Percentiles rank a stretch among this genome's conserved stretches.
Conservation (phyloP, 2,888 invertebrate species). For the Eupithecia subumbrata region DNA sequence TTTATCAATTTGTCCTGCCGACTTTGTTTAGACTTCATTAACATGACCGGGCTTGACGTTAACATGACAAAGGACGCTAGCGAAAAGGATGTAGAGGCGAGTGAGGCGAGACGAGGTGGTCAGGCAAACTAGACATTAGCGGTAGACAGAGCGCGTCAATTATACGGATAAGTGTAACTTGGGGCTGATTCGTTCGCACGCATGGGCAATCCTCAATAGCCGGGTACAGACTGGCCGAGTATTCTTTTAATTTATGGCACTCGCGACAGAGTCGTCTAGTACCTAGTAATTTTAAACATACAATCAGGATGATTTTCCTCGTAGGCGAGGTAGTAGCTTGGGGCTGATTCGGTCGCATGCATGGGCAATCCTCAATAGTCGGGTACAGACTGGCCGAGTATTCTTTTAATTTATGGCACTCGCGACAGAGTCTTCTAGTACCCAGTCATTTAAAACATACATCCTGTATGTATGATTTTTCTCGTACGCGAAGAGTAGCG, state of each 20-base stretch:
- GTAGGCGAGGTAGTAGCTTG: neutral
- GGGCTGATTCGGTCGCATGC: neutral
- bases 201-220: conserved; percentile 1
- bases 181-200: neutral
- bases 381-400: neutral
- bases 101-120: conserved; percentile 19
- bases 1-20: too few species aligned
- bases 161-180: neutral
- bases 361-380: neutral
- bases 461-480: neutral
- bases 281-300: neutral
- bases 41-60: neutral
- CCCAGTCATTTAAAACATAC: neutral
- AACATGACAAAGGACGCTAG: conserved; percentile 33
- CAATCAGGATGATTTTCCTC: neutral
- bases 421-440: neutral
- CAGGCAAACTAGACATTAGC: conserved; percentile 23
- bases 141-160: conserved; percentile 21
- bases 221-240: neutral
- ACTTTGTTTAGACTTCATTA: too few species aligned
- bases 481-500: neutral
- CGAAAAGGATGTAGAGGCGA: conserved; percentile 36
- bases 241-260: neutral
- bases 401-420: neutral
- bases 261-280: neutral